Evolutionary conservation across 2,888 invertebrate species (phyloP).

Genomic region (Cephus rjabovi): DNA sequence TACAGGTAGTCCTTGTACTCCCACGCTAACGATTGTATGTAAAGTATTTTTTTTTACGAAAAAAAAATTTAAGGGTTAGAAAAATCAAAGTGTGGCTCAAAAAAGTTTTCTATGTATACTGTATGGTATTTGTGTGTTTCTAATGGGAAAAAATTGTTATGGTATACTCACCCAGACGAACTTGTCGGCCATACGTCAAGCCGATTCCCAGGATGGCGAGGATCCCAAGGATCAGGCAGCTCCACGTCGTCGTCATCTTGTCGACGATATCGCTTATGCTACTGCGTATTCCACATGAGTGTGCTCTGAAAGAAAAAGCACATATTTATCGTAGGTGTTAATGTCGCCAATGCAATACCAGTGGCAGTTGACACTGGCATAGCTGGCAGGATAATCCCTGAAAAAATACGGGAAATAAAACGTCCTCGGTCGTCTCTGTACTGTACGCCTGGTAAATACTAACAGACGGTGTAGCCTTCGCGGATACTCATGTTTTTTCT

Average conservation of each 20-base stretch:
- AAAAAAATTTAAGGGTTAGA: too few relatives aligned
- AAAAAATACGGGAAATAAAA: slow-evolving; percentile 15
- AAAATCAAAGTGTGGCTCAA: too few relatives aligned
- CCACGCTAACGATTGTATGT: too few relatives aligned
- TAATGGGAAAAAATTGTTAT: background rate
- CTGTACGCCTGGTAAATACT: background rate
- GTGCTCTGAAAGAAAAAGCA: slow-evolving; percentile 40
- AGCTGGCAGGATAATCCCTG: slow-evolving; percentile 10
- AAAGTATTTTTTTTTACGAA: too few relatives aligned
- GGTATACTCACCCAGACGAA: slow-evolving; percentile 51
- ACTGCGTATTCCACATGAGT: slow-evolving; percentile 47
- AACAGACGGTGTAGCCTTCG: background rate
- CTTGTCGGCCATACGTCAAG: slow-evolving; percentile 35
- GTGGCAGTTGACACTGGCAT: background rate
- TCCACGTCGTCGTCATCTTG: slow-evolving; percentile 49
- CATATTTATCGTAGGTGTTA: background rate
- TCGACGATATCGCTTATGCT: slow-evolving; percentile 33
- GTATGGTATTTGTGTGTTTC: background rate
- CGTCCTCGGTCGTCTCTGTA: background rate
- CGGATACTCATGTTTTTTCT: background rate
- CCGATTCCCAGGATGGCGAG: slow-evolving; percentile 45
- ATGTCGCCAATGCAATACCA: background rate
- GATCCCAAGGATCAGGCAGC: slow-evolving; percentile 45
- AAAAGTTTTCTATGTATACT: too few relatives aligned
- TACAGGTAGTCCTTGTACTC: too few relatives aligned